phyloP scores from a whole-genome alignment of 2,888 invertebrate species.

The Lycophotia porphyrea region DNA sequence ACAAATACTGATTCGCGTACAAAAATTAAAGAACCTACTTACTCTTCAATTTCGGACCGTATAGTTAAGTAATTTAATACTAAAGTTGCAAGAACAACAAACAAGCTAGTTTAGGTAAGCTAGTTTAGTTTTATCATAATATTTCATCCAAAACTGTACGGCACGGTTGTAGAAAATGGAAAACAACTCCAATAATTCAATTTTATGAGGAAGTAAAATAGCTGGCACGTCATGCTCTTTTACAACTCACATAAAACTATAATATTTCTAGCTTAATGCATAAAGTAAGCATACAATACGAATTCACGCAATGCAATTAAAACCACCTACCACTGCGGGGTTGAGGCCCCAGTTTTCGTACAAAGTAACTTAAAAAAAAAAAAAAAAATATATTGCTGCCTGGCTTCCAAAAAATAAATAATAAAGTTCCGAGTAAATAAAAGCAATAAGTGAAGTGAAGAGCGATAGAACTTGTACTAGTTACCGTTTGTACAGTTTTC shows the following conservation, averaged over 20 bases:
- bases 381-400: background rate
- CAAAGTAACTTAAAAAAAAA: conserved; percentile 1
- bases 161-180: conserved; percentile 22
- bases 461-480: background rate
- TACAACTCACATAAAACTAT: conserved; percentile 66
- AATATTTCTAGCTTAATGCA: conserved; percentile 68
- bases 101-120: too few relatives aligned
- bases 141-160: conserved; percentile 14
- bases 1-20: background rate
- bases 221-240: conserved; percentile 63
- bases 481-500: background rate
- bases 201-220: conserved; percentile 63
- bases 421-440: background rate
- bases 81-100: background rate
- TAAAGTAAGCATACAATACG: conserved; percentile 68
- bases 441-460: background rate
- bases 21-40: background rate
- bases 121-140: background rate
- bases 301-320: conserved; percentile 73
- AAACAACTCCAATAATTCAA: conserved; percentile 58
- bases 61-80: background rate
- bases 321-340: conserved; percentile 50
- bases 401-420: background rate
- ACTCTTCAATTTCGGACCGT: background rate
- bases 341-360: conserved; percentile 24